Base-by-base conservation (phyloP, 2,888 invertebrate species). In the Rhaphigaster nebulosa region DNA sequence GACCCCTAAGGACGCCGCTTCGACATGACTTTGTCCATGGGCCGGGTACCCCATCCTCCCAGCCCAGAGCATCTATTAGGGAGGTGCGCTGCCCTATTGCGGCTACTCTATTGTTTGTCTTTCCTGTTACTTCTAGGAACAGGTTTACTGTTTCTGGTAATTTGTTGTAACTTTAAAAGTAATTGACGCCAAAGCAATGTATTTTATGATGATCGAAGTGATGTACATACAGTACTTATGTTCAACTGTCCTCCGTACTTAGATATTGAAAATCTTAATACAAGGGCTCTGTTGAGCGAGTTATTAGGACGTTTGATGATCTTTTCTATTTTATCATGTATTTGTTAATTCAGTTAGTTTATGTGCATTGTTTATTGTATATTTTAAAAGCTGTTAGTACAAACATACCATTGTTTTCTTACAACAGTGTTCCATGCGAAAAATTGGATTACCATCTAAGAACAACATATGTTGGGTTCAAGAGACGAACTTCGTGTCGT, bases 11-110 rank as follows among this genome's bases (percentile, higher is more conserved):
- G 94, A 94, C 92, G 93, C 93, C 91, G 93, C 93, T 45, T 70
- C 91, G 92, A 93, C 97, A 97, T 97, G 97, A 97, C 97, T 97
- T 96, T 97, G 96, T 95, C 96, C 96, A 93, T 97, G 97, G 97
- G 96, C 96, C 94, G 96, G 96, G 93, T 95, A 96, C 93, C 95
- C 96, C 93, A 94, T 96, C 93, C 96, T 93, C 91, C 93, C 93
- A 90, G 92, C 93, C 90, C 93, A 93, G 91, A 93, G 92, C 92
- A 93, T 93, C 56, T 93, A 93, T 90, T 93, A 91, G 76, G 84
- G 90, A 56, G 56, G 34, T 41, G 38, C 29, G 41, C 34, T 52
- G 54, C 80, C 90, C 45, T 10, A 38, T n/a, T n/a, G 45, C 20
- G 56, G 50, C 54, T 89, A 52, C 89, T 45, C 52, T 41, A 88